Evolutionary conservation across 2,888 invertebrate genomes (phyloP).

Genomic region (Drosophila peninsularis): DNA sequence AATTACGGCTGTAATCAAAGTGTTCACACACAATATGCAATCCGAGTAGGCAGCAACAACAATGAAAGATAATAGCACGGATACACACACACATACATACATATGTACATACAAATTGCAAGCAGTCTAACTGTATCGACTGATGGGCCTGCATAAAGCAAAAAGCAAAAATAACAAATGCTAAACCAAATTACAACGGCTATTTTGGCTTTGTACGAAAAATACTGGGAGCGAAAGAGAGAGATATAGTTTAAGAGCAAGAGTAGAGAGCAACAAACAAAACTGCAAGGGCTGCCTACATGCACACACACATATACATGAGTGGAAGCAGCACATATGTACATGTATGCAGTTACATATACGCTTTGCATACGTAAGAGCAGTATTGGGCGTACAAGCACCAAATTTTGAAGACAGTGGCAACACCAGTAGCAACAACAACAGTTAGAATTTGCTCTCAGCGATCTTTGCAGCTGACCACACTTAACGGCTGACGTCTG

Average conservation of each 20-base stretch:
- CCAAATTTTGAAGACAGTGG: constrained; percentile 19
- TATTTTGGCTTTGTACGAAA: constrained; percentile 56
- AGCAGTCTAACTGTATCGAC: constrained; percentile 10
- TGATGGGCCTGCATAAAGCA: constrained; percentile 17
- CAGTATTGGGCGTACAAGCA: constrained; percentile 38
- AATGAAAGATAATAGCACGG: constrained; percentile 23
- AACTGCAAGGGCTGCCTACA: constrained; percentile 57
- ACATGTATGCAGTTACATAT: background rate
- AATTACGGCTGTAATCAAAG: constrained; percentile 1
- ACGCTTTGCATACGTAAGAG: constrained; percentile 50
- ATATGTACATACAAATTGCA: constrained; percentile 5
- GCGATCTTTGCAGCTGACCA: constrained; percentile 45
- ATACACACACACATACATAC: constrained; percentile 9
- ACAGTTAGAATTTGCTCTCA: constrained; percentile 28
- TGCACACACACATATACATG: constrained; percentile 2
- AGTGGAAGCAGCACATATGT: too few relatives aligned
- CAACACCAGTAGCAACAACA: constrained; percentile 5
- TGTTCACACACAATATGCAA: background rate
- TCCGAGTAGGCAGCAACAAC: constrained; percentile 13
- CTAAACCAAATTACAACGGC: constrained; percentile 46
- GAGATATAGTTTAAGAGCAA: constrained; percentile 13
- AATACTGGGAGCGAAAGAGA: constrained; percentile 20
- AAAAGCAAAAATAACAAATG: constrained; percentile 22
- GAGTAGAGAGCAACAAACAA: constrained; percentile 42
- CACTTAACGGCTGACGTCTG: constrained; percentile 27